Evolutionary conservation across 2,888 invertebrate genomes (phyloP), one percentile per base, ranked within the genome.

Genomic region (Colletes collaris): DNA sequence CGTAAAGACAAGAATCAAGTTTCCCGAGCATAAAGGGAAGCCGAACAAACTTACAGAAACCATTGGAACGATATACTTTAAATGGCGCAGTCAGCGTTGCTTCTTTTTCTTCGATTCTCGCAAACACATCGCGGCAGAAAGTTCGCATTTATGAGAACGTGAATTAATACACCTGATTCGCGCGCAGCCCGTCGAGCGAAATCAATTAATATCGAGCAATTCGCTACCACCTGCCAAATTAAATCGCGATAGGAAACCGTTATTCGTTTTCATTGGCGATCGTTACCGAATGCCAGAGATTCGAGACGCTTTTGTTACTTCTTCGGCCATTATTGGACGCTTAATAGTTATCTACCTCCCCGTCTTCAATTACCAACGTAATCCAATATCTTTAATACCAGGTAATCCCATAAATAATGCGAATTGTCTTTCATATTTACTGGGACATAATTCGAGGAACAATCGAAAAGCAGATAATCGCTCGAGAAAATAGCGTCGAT

Each of bases 1-100:
- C 64, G 55, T 19, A 64, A 68, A 72, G 58, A 82, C 81, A 82
- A 71, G 76, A 84, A 84, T 84, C 81, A 79, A 76, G 76, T 79
- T 81, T 59, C 65, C 52, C 58, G 52, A 44, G 52, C 59, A 69
- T 81, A 82, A 76, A 73, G 52, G 76, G 71, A 69, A 70, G 65
- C 76, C 44, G 50, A 63, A 68, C 52, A 69, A 79, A 62, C 56
- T 62, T 49, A 3, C 55, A 62, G n/a, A 52, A 73, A 84, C 63
- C 66, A 74, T 58, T 53, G 55, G 53, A 16, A 71, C 66, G 79
- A 78, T 69, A 71, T 75, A 75, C 58, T 82, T 69, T 64, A 77
- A 84, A 82, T 84, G 85, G 77, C 64, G 7, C 73, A 40, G 60
- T 62, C 63, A 60, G 53, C 55, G 60, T 55, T 55, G 60, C 50